Evolutionary conservation across 2,113 vertebrate species (phyloP), one percentile per base, ranked within the genome.

Genomic region (Heterotilapia buettikoferi): DNA sequence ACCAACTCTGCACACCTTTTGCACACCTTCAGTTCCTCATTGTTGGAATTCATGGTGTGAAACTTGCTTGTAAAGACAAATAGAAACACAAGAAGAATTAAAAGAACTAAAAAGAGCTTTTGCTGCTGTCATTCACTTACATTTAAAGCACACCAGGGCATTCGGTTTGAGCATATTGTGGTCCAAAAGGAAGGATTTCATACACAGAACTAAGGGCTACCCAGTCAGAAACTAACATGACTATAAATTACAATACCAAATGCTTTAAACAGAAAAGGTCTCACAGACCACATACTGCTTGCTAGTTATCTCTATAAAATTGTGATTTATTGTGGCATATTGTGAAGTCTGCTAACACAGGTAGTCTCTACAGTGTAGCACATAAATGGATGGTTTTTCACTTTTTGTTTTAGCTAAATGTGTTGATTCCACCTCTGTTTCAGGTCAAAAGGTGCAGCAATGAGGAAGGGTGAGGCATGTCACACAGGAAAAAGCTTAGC

Each of bases 401-500:
- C 36, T 40, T 71, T 71, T 71, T 43, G 36, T 24, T 43, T 24
- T 73, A 26, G 45, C 38, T 26, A 26, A 3, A 73, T 18, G 21
- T 40, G 9, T 45, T 45, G 21, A 45, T 45, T 73, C 40, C 40
- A 79, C 47, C 11, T 33, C 47, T 79, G 56, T n/a, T 57, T 24
- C 38, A 45, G 78, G 47, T 57, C 76, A 89, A 92, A 88, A 80
- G 5, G 82, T 10, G 82, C 84, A 45, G 76, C 56, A 61, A 50
- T 8, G 13, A 88, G 92, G 92, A 92, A 94, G 92, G 87, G 92
- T 7, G 87, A 89, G 89, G 79, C 63, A 40, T n/a, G 81, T 83
- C 11, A 21, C 26, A 50, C 84, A 95, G 91, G 91, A 90, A 94
- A 84, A 79, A 73, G 63, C 79, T 84, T 53, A 66, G 84, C 81